Conservation (phyloP, 2,888 invertebrate genomes). For the Oconnorella tubifera region DNA sequence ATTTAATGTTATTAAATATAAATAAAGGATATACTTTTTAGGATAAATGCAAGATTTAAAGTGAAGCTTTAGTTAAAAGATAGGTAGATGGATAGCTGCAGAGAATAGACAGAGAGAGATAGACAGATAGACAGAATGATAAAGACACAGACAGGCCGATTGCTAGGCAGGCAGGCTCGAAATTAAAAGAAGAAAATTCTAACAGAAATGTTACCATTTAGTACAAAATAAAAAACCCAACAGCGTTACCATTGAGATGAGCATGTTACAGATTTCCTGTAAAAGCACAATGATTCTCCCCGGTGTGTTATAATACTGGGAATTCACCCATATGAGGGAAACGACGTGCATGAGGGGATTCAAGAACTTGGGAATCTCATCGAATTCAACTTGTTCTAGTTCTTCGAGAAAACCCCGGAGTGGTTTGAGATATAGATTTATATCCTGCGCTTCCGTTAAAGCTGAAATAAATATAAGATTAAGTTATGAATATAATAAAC, state of each 20-base stretch:
- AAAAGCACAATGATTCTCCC: conserved; percentile 82
- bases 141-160: no score
- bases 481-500: neutral
- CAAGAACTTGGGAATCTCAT: conserved; percentile 63
- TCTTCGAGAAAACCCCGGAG: conserved; percentile 73
- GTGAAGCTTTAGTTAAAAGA: no score
- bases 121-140: no score
- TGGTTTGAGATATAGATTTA: conserved; percentile 79
- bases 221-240: no score
- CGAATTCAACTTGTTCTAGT: conserved; percentile 61
- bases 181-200: no score
- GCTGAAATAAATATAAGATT: conserved; percentile 59
- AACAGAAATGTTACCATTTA: no score
- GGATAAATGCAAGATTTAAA: no score
- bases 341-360: conserved; percentile 79
- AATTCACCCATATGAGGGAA: conserved; percentile 85
- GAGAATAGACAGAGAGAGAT: no score
- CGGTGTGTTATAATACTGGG: conserved; percentile 80
- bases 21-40: no score
- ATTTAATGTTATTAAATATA: no score
- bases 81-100: no score
- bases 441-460: conserved; percentile 85
- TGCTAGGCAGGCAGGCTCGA: no score
- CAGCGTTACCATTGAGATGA: conserved; percentile 66
- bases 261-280: conserved; percentile 82